phyloP scores from a whole-genome alignment of 2,797 vertebrate species.

The Synanceia verrucosa region DNA sequence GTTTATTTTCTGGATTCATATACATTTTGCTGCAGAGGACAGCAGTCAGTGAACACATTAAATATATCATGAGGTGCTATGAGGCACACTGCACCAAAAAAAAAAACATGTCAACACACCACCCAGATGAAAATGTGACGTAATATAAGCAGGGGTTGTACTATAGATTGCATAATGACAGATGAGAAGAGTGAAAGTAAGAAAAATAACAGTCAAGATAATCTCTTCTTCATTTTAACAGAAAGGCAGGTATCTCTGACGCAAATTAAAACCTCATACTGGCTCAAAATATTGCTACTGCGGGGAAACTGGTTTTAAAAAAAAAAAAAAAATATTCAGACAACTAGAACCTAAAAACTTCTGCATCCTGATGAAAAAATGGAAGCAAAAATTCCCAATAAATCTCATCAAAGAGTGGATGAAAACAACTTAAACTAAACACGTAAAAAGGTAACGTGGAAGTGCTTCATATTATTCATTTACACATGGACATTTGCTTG shows the following conservation, averaged over 20 bases:
- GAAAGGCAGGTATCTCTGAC: background rate
- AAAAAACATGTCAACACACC: constrained; percentile 12
- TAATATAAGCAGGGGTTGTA: background rate
- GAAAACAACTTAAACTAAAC: background rate
- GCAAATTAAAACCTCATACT: background rate
- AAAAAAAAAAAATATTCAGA: constrained; percentile 1
- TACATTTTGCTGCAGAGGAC: constrained; percentile 17
- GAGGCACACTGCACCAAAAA: constrained; percentile 34
- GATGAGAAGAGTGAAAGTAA: background rate
- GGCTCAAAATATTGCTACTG: background rate
- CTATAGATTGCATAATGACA: background rate
- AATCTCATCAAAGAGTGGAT: background rate
- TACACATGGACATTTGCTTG: constrained; percentile 5
- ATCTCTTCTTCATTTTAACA: background rate
- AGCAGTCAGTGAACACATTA: constrained; percentile 17
- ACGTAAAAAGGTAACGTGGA: background rate
- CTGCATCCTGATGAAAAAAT: background rate
- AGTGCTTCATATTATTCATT: background rate
- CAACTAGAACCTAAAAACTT: constrained; percentile 4
- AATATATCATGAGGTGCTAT: constrained; percentile 34
- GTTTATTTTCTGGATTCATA: constrained; percentile 46
- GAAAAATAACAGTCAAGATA: background rate
- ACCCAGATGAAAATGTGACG: background rate
- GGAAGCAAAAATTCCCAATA: background rate
- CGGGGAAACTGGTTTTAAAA: background rate